These are phyloP conservation scores for Fukomys damarensis DNA, from an alignment of 2,113 vertebrate species.

Conservation along the genomic window DNA sequence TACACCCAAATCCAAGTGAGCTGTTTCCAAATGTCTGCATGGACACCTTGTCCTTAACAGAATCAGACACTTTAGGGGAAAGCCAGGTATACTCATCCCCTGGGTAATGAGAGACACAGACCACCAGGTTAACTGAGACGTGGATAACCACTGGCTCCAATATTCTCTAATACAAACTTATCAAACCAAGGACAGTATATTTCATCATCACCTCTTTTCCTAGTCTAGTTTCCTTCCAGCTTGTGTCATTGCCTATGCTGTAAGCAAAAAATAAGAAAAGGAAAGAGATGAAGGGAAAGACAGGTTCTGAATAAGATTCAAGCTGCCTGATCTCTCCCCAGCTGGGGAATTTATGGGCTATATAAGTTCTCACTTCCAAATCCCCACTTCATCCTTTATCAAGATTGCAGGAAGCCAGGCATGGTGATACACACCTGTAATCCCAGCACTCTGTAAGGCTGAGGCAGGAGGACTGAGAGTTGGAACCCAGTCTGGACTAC, in stretches of 20 bases:
- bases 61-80: neutral
- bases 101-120: neutral
- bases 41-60: neutral
- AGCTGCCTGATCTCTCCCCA: neutral
- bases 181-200: neutral
- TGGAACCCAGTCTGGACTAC: neutral
- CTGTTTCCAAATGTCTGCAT: constrained; percentile 38
- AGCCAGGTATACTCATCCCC: neutral
- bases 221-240: neutral
- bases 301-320: neutral
- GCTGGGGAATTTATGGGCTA: neutral
- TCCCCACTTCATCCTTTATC: neutral
- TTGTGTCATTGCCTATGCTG: neutral
- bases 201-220: neutral
- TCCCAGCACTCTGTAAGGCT: neutral
- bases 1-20: neutral
- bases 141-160: neutral
- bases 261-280: constrained; percentile 49
- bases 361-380: neutral
- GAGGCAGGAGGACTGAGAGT: neutral
- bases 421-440: neutral
- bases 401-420: neutral
- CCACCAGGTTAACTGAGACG: neutral
- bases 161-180: neutral
- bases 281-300: neutral